phyloP scores from a whole-genome alignment of 2,888 invertebrate genomes.

The Zygothrica quintamaculata region DNA sequence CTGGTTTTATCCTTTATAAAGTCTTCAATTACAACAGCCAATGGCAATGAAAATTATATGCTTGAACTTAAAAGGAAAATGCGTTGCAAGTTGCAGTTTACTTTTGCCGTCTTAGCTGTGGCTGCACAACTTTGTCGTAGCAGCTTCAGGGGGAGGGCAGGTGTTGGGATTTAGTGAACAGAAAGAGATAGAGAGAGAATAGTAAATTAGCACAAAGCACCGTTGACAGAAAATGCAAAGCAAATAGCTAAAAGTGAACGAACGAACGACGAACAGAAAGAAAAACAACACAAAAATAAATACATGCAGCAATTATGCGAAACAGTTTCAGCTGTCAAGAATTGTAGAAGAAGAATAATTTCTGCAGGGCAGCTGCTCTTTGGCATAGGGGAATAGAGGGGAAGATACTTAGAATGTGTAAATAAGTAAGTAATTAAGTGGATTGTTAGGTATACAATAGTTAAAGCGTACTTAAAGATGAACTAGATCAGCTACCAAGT shows the following conservation, averaged over 20 bases:
- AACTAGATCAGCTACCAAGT: too few relatives aligned
- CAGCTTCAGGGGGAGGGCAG: not conserved
- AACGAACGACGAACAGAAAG: slow-evolving; percentile 17
- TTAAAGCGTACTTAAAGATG: not conserved
- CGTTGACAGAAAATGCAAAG: slow-evolving; percentile 49
- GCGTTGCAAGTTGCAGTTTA: slow-evolving; percentile 16
- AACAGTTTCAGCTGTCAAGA: not conserved
- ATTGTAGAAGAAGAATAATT: slow-evolving; percentile 1
- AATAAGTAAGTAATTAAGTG: slow-evolving; percentile 5
- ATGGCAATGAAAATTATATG: slow-evolving; percentile 29
- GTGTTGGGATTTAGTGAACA: not conserved
- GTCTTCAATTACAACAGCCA: slow-evolving; percentile 3
- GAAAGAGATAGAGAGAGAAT: not conserved
- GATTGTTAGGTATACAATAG: not conserved
- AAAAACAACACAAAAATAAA: slow-evolving; percentile 14
- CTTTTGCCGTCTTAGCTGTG: slow-evolving; percentile 1
- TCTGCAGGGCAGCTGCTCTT: not conserved
- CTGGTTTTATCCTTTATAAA: not conserved
- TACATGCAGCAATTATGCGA: slow-evolving; percentile 45
- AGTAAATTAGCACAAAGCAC: slow-evolving; percentile 55
- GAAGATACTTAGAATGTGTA: not conserved
- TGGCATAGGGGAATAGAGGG: not conserved
- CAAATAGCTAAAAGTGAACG: slow-evolving; percentile 35
- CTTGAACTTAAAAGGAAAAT: slow-evolving; percentile 29
- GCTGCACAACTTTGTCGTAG: not conserved